These are phyloP conservation scores for Chloroceryle inda DNA, from an alignment of 2,797 vertebrate genomes.

Conservation along the genomic window DNA sequence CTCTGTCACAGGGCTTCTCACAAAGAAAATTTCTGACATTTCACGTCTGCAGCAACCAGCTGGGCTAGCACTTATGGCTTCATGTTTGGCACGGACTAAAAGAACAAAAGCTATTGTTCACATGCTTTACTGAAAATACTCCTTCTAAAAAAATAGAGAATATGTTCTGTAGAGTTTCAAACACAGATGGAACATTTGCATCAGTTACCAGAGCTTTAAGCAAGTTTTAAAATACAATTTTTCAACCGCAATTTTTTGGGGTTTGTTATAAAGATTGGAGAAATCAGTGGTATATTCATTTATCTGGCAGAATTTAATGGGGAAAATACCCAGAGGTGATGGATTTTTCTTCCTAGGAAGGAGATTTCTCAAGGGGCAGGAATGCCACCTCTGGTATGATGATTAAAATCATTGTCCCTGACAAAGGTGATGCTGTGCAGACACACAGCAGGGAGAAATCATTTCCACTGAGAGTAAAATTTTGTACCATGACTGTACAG, in stretches of 20 bases:
- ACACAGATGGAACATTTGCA: background rate
- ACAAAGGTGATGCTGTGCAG: background rate
- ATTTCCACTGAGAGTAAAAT: background rate
- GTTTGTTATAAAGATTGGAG: background rate
- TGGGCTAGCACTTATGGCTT: background rate
- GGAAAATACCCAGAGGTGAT: background rate
- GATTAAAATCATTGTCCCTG: background rate
- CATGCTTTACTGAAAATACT: background rate
- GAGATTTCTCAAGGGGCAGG: background rate
- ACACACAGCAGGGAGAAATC: background rate
- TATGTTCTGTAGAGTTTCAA: background rate
- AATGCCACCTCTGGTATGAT: background rate
- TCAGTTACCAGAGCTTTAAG: background rate
- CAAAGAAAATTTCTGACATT: background rate
- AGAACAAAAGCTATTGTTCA: background rate
- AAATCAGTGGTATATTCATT: background rate
- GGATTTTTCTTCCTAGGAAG: background rate
- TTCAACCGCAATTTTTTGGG: background rate
- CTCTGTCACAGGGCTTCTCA: background rate
- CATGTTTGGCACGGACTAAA: background rate
- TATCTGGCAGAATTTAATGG: background rate
- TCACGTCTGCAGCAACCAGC: background rate
- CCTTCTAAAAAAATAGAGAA: background rate
- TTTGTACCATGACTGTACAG: background rate
- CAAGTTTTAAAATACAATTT: background rate